Base-by-base conservation (phyloP, 2,888 invertebrate species). In the Pogonocherus hispidulus region DNA sequence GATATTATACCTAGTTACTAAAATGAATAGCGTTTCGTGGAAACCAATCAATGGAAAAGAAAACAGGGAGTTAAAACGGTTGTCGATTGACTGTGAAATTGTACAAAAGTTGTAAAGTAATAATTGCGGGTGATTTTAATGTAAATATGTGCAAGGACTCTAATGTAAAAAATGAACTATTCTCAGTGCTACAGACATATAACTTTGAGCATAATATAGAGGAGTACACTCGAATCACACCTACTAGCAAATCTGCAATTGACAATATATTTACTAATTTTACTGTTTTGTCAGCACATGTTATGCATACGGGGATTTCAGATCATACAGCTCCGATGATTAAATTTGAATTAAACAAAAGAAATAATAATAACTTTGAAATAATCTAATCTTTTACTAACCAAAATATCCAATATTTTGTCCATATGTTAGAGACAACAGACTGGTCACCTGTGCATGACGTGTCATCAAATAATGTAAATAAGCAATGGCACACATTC, bases 271-370 rank as follows among this genome's bases (percentile, higher is more conserved):
- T n/a, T n/a, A n/a, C n/a, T n/a, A n/a, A n/a, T n/a, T n/a, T n/a
- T n/a, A n/a, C n/a, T n/a, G n/a, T n/a, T n/a, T n/a, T n/a, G n/a
- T n/a, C n/a, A n/a, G n/a, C n/a, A n/a, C n/a, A n/a, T n/a, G n/a
- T n/a, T n/a, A n/a, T n/a, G n/a, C n/a, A n/a, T n/a, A n/a, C n/a
- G n/a, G n/a, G n/a, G n/a, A n/a, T n/a, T n/a, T n/a, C n/a, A n/a
- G n/a, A n/a, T n/a, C n/a, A n/a, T n/a, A n/a, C n/a, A n/a, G n/a
- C 59, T 16, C 66, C 59, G 27, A 66, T 44, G 22, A 46, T 66
- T 35, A 47, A 35, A 16, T 51, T 66, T 47, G 41, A 60, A 55
- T 16, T 35, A 27, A 47, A 51, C 41, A 37, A 16, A 51, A 23
- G 11, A 23, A 23, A 18, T 37, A 66, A 35, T 20, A 47, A 49